Evolutionary conservation across 2,888 invertebrate genomes (phyloP).

Genomic region (Frankliniella fusca): DNA sequence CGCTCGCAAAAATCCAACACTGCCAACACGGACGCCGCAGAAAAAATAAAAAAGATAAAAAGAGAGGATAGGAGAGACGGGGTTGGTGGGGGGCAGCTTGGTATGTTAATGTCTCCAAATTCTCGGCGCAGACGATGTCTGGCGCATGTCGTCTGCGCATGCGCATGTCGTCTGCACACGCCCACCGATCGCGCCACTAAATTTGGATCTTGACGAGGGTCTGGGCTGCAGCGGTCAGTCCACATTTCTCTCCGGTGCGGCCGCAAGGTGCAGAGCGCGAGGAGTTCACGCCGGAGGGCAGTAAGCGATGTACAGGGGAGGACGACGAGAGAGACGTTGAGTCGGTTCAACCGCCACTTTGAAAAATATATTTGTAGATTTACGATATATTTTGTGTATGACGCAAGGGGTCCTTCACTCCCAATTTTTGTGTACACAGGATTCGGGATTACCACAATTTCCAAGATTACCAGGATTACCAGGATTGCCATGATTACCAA

Average conservation of each 20-base stretch:
- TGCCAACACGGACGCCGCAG: neutral
- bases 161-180: neutral
- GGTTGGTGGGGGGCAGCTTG: neutral
- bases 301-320: neutral
- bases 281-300: neutral
- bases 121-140: neutral
- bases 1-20: neutral
- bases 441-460: too few relatives aligned
- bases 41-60: too few relatives aligned
- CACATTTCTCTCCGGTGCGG: too few relatives aligned
- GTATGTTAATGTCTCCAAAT: slow-evolving; percentile 2
- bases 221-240: neutral
- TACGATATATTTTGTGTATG: too few relatives aligned
- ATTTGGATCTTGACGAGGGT: neutral
- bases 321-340: neutral
- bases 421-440: too few relatives aligned
- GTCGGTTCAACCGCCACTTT: neutral
- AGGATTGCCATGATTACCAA: too few relatives aligned
- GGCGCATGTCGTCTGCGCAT: too few relatives aligned
- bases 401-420: too few relatives aligned
- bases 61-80: too few relatives aligned
- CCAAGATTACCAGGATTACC: too few relatives aligned
- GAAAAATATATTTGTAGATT: too few relatives aligned
- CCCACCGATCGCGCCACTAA: neutral
- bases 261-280: too few relatives aligned